A percentile compares a stretch with the other conserved stretches of the same genome.
Conservation (phyloP, 1,140 invertebrate genomes). For the Bombus fervidus region DNA sequence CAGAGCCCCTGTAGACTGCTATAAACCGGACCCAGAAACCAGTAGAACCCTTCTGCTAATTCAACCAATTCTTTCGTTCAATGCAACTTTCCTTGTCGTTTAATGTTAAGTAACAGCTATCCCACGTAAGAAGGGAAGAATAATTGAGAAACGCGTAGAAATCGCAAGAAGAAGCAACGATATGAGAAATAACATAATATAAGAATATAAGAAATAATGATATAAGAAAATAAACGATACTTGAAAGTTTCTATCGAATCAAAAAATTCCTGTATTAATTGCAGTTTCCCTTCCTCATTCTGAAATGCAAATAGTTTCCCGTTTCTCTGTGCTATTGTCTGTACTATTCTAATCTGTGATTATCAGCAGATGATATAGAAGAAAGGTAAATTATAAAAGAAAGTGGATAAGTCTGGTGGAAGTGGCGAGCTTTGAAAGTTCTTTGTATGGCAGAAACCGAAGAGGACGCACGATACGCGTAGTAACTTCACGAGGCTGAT, state of each 20-base stretch:
- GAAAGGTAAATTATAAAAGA: not conserved
- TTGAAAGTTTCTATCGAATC: too few relatives aligned
- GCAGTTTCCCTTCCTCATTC: too few relatives aligned
- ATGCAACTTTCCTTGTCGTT: not conserved
- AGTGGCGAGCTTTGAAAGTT: not conserved
- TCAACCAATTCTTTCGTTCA: too few relatives aligned
- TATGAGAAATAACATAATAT: too few relatives aligned
- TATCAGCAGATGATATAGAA: not conserved
- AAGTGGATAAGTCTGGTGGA: not conserved
- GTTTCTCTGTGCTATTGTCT: not conserved
- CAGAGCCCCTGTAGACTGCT: not conserved
- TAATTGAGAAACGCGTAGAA: not conserved
- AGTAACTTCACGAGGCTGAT: conserved; percentile 28
- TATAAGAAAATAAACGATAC: too few relatives aligned
- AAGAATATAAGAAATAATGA: too few relatives aligned
- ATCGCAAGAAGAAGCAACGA: not conserved
- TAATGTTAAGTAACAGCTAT: not conserved
- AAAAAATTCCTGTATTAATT: too few relatives aligned
- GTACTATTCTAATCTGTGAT: too few relatives aligned
- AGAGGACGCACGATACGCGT: conserved; percentile 38
- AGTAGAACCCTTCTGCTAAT: too few relatives aligned
- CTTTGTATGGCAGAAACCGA: not conserved
- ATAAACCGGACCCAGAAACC: not conserved
- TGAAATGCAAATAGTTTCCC: not conserved
- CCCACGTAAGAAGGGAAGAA: not conserved